A percentile compares a stretch with the other conserved stretches of the same genome.
phyloP scores from a whole-genome alignment of 2,113 vertebrate genomes.

The Clarias batrachus region DNA sequence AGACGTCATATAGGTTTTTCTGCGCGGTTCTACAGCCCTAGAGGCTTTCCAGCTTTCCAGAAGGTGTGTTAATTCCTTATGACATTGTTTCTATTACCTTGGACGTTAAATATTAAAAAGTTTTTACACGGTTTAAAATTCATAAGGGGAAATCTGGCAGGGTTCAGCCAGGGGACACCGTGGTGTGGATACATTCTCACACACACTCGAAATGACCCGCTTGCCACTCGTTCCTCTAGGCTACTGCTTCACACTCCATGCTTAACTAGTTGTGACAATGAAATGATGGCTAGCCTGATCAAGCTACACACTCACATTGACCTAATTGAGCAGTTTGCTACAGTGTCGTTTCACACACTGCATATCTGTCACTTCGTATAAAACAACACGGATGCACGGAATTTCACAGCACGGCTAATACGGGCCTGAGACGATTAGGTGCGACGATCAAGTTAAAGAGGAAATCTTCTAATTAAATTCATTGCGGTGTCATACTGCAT shows the following conservation, averaged over 20 bases:
- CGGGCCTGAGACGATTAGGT: neutral
- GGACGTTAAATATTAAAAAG: neutral
- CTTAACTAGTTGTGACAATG: conserved; percentile 64
- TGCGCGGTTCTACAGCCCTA: neutral
- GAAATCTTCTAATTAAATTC: neutral
- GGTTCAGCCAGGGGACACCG: conserved; percentile 29
- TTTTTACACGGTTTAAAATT: neutral
- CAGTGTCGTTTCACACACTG: neutral
- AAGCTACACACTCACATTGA: conserved; percentile 12
- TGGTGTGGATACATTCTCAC: conserved; percentile 7
- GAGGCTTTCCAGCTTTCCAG: neutral
- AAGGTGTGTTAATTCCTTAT: neutral
- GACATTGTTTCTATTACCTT: neutral
- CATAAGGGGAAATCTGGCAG: conserved; percentile 39
- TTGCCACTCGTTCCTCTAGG: conserved; percentile 56
- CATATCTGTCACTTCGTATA: conserved; percentile 5
- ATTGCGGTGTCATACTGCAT: neutral
- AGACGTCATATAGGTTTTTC: neutral
- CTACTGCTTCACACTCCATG: conserved; percentile 58
- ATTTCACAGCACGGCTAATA: neutral
- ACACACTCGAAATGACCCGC: conserved; percentile 57
- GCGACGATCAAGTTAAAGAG: neutral
- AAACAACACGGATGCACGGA: neutral
- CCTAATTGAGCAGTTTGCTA: conserved; percentile 10
- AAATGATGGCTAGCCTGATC: conserved; percentile 52